Percentiles rank a stretch among this genome's conserved stretches.
These are phyloP conservation scores for Cerastoderma edule DNA, from an alignment of 2,888 invertebrate genomes.

Conservation along the genomic window DNA sequence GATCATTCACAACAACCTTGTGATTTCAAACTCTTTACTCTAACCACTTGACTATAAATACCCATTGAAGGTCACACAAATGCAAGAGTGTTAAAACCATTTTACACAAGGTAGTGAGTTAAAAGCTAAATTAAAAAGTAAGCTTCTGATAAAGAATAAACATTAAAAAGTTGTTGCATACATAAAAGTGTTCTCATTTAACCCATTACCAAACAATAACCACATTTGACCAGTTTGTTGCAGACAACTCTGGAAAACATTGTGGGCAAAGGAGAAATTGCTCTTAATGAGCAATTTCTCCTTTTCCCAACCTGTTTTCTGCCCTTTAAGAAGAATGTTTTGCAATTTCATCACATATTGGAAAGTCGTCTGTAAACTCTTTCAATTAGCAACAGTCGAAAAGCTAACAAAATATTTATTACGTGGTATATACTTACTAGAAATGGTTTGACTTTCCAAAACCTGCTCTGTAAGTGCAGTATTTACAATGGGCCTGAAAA, in stretches of 20 bases:
- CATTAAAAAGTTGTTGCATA: not conserved
- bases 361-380: too few relatives aligned
- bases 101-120: too few relatives aligned
- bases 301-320: not conserved
- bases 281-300: not conserved
- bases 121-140: too few relatives aligned
- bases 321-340: too few relatives aligned
- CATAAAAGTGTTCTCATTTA: not conserved
- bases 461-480: slow-evolving; percentile 53
- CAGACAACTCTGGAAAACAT: not conserved
- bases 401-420: too few relatives aligned
- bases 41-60: too few relatives aligned
- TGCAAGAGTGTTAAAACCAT: too few relatives aligned
- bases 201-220: not conserved
- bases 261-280: not conserved
- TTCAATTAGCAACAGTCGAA: too few relatives aligned
- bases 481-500: slow-evolving; percentile 62
- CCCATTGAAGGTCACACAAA: too few relatives aligned
- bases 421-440: slow-evolving; percentile 51
- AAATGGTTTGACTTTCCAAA: slow-evolving; percentile 59
- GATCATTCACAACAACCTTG: too few relatives aligned
- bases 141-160: not conserved
- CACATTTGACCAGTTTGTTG: not conserved
- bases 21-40: too few relatives aligned
- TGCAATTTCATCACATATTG: too few relatives aligned